Evolutionary conservation across 2,797 vertebrate species (phyloP).

Genomic region (Sebastiscus albofasciatus): DNA sequence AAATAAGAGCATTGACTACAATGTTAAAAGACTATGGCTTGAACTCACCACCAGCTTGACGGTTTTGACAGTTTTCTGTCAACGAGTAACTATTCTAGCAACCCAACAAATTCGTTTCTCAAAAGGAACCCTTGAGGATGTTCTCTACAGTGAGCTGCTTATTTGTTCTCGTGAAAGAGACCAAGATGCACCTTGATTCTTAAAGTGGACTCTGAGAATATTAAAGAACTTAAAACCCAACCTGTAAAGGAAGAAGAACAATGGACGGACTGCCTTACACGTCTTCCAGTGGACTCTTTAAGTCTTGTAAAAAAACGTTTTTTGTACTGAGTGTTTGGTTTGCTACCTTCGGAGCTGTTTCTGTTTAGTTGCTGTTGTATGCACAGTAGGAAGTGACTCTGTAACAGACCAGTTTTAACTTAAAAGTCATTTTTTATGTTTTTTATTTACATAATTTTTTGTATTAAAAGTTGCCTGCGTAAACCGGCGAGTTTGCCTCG

Average conservation of each 20-base stretch:
- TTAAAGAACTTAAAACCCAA: background rate
- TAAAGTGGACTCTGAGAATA: background rate
- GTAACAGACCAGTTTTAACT: constrained; percentile 73
- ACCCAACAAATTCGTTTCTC: background rate
- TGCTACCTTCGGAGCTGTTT: constrained; percentile 24
- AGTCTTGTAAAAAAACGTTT: constrained; percentile 12
- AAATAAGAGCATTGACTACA: background rate
- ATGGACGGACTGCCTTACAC: constrained; percentile 2
- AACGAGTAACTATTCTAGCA: background rate
- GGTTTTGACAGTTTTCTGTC: background rate
- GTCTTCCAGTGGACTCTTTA: constrained; percentile 31
- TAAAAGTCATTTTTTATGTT: constrained; percentile 53
- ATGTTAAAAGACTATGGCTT: background rate
- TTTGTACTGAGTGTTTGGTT: constrained; percentile 43
- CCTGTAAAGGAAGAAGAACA: background rate
- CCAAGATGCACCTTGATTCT: background rate
- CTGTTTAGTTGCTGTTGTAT: constrained; percentile 42
- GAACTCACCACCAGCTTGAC: background rate
- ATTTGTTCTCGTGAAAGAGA: background rate
- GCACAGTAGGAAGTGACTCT: constrained; percentile 37
- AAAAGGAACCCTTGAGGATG: background rate
- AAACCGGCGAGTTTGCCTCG: background rate
- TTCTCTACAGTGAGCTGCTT: background rate
- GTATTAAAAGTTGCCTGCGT: constrained; percentile 72
- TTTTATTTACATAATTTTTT: constrained; percentile 69